Evolutionary conservation across 2,797 vertebrate genomes (phyloP), one percentile per base, ranked within the genome.

Genomic region (Amblyraja radiata): DNA sequence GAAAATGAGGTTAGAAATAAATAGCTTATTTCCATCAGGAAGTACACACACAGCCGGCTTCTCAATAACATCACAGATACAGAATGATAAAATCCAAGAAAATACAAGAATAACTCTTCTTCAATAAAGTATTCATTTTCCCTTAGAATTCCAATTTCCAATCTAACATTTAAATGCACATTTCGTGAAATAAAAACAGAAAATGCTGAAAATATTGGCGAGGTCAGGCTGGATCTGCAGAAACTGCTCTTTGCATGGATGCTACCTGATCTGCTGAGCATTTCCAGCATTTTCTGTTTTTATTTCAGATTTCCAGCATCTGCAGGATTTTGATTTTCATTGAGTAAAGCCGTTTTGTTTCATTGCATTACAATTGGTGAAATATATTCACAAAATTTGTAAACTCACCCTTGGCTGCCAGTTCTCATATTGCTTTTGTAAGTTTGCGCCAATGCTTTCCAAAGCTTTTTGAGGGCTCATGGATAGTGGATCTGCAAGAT

Each of bases 341-440:
- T 23, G 16, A 14, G 65, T 8, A 68, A 68, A 68, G 9, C 65
- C 7, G 16, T 68, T 68, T 32, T n/a, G 6, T 63, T 61, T 28
- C 58, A n/a, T n/a, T 16, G 25, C 46, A 86, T n/a, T 16, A 11
- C 46, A 86, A 88, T 68, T 68, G 18, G n/a, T 8, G 18, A 88
- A 88, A 68, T 36, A 65, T 88, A 36, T 88, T 88, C 84, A 21
- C 61, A 88, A 46, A 68, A 21, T 13, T 5, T 25, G 11, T 54
- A 0, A 93, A 6, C 98, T 98, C 95, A 99, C 98, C 97, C 98
- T 94, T 21, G 98, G 98, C 95, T 99, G 98, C 99, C 99, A 99
- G 96, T 98, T 99, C 94, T 99, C 99, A 0, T 99, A 99, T 95
- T 99, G 99, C 96, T 99, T 99, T 97, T 99, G 99, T 77, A 99